These are phyloP conservation scores for Lysandra coridon DNA, from an alignment of 2,888 invertebrate species.

Conservation along the genomic window DNA sequence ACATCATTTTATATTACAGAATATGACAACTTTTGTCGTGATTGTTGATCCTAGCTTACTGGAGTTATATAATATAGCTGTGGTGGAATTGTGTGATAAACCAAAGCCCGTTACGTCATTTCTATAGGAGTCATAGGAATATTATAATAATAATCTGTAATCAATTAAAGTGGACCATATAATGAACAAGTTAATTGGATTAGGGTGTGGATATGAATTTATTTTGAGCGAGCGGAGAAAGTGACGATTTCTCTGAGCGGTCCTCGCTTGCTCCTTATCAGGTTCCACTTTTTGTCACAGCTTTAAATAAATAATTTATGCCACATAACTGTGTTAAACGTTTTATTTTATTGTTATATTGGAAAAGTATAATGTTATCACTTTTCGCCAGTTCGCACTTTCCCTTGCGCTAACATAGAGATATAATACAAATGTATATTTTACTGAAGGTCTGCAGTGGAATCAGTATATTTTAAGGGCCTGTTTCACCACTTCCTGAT, in stretches of 20 bases:
- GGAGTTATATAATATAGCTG: no score
- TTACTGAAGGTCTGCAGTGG: no score
- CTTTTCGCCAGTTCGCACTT: background rate
- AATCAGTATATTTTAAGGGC: background rate
- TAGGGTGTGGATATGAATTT: background rate
- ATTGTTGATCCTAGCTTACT: no score
- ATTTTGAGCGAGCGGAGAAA: slow-evolving; percentile 4
- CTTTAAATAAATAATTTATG: slow-evolving; percentile 17
- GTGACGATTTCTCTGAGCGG: slow-evolving; percentile 2
- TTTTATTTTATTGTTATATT: background rate
- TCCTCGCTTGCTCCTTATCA: slow-evolving; percentile 5
- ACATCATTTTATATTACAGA: no score
- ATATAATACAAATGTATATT: no score
- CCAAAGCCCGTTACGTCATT: no score
- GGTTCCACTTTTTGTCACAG: slow-evolving; percentile 3
- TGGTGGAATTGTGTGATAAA: no score
- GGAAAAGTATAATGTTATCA: background rate
- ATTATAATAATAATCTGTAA: no score
- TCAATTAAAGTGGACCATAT: no score
- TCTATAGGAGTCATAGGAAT: no score
- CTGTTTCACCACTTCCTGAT: no score
- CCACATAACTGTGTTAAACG: slow-evolving; percentile 6
- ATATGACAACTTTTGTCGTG: no score
- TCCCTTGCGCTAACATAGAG: background rate
- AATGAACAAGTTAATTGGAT: background rate